phyloP scores from a whole-genome alignment of 2,113 vertebrate genomes.

The Syngnathus scovelli region DNA sequence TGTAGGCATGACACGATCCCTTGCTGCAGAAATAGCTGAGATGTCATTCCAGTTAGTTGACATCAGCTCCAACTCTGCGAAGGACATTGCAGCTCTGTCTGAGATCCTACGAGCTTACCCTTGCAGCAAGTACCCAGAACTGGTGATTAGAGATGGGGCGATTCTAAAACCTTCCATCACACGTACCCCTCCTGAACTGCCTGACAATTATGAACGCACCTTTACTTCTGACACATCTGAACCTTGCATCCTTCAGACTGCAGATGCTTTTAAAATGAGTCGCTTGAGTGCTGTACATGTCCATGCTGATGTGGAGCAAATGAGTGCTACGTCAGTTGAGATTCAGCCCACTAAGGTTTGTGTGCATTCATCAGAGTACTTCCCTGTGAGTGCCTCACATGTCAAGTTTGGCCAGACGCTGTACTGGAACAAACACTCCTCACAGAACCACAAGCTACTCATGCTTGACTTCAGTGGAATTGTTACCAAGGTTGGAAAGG shows the following conservation, averaged over 20 bases:
- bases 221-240: slow-evolving; percentile 37
- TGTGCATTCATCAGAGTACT: slow-evolving; percentile 82
- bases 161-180: slow-evolving; percentile 62
- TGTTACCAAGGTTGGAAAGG: slow-evolving; percentile 70
- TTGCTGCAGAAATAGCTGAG: slow-evolving; percentile 69
- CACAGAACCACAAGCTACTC: slow-evolving; percentile 72
- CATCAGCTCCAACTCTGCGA: slow-evolving; percentile 53
- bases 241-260: slow-evolving; percentile 68
- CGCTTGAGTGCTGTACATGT: slow-evolving; percentile 64
- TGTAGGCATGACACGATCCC: slow-evolving; percentile 76
- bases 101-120: slow-evolving; percentile 65
- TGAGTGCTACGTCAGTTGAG: slow-evolving; percentile 62
- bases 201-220: slow-evolving; percentile 10
- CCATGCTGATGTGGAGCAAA: slow-evolving; percentile 6
- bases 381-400: slow-evolving; percentile 75
- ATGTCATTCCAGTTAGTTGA: slow-evolving; percentile 79
- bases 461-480: slow-evolving; percentile 79
- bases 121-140: slow-evolving; percentile 67
- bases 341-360: slow-evolving; percentile 72
- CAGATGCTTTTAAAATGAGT: slow-evolving; percentile 59
- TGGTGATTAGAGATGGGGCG: slow-evolving; percentile 71
- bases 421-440: slow-evolving; percentile 75
- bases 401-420: slow-evolving; percentile 70
- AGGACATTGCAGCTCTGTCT: slow-evolving; percentile 70
- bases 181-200: slow-evolving; percentile 51